phyloP scores from a whole-genome alignment of 2,888 invertebrate genomes.

The Acrobasis repandana region DNA sequence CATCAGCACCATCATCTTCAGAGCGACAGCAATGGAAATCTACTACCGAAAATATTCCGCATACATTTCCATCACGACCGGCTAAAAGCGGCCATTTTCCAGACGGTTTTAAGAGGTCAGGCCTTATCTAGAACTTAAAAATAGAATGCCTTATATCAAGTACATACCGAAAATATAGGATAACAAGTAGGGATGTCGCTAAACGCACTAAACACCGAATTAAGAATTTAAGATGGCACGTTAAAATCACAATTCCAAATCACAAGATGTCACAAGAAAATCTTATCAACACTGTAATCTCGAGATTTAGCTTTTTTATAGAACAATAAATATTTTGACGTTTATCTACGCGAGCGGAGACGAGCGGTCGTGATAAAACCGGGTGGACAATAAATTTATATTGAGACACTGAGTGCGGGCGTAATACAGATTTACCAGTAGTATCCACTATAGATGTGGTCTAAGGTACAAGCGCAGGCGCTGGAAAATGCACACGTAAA shows the following conservation, averaged over 20 bases:
- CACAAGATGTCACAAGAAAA: constrained; percentile 16
- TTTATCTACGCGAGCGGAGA: constrained; percentile 41
- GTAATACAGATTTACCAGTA: constrained; percentile 63
- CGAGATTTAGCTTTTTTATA: constrained; percentile 5
- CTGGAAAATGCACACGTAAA: background rate
- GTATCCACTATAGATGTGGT: constrained; percentile 56
- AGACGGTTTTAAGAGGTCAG: too few species aligned
- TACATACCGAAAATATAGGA: too few species aligned
- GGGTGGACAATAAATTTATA: constrained; percentile 69
- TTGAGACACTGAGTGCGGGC: constrained; percentile 52
- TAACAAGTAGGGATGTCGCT: background rate
- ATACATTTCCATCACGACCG: too few species aligned
- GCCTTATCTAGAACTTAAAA: too few species aligned
- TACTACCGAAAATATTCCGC: too few species aligned
- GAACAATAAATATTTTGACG: constrained; percentile 21
- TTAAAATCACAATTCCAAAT: constrained; percentile 6
- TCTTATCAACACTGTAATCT: constrained; percentile 5
- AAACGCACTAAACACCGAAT: background rate
- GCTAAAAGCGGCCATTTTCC: too few species aligned
- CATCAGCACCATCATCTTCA: too few species aligned
- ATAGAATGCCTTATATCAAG: too few species aligned
- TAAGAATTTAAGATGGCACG: too few species aligned
- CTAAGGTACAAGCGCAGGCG: constrained; percentile 39
- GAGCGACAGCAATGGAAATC: too few species aligned
- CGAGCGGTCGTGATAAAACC: constrained; percentile 58